Evolutionary conservation across 1,140 invertebrate species (phyloP).

Genomic region (Zaprionus capensis): DNA sequence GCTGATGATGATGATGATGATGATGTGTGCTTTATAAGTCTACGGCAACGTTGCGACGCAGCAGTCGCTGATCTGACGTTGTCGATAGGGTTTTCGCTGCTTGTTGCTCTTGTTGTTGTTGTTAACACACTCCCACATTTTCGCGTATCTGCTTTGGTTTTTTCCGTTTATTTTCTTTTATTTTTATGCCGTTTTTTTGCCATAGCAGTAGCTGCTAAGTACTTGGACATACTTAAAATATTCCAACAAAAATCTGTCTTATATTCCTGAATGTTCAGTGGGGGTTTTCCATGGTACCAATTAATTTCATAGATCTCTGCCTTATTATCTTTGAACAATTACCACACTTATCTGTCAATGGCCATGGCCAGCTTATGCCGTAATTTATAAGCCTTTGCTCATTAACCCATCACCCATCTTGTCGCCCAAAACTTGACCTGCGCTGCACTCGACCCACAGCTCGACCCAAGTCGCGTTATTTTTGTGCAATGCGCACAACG

Average conservation of each 20-base stretch:
- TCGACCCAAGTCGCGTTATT: constrained; percentile 30
- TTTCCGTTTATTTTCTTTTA: constrained; percentile 1
- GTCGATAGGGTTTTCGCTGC: constrained; percentile 58
- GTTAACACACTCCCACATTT: constrained; percentile 80
- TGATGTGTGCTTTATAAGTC: constrained; percentile 80
- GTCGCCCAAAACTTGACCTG: constrained; percentile 69
- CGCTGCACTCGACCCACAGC: constrained; percentile 57
- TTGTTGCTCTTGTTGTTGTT: constrained; percentile 69
- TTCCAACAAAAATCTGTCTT: not conserved
- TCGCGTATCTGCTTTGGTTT: constrained; percentile 35
- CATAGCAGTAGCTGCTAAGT: constrained; percentile 16
- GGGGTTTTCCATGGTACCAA: not conserved
- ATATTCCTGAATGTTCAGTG: not conserved
- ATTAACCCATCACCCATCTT: constrained; percentile 69
- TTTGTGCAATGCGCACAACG: constrained; percentile 24
- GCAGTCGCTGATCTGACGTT: constrained; percentile 68
- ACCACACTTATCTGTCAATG: constrained; percentile 34
- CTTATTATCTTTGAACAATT: constrained; percentile 28
- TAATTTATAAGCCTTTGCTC: constrained; percentile 45
- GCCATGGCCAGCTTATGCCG: constrained; percentile 11
- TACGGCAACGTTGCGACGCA: constrained; percentile 55
- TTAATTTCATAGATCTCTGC: constrained; percentile 10
- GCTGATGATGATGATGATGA: constrained; percentile 62
- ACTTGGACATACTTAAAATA: constrained; percentile 18
- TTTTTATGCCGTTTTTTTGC: not conserved